Base-by-base conservation (phyloP, 1,140 invertebrate genomes). In the Cryptotermes secundus region DNA sequence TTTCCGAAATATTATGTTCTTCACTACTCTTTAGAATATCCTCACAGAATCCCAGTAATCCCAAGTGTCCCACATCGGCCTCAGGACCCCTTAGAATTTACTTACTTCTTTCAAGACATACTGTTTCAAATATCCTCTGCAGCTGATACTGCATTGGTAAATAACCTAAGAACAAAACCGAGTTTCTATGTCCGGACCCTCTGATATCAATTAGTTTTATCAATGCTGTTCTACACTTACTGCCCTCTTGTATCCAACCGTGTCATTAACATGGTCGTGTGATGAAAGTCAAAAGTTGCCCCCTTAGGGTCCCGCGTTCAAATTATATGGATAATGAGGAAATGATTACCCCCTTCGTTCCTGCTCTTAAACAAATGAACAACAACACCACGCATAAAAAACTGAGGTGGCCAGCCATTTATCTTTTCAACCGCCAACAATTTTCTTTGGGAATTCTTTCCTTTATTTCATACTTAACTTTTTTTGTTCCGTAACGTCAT, bases 291-390 rank as follows among this genome's bases (percentile, higher is more conserved):
- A 65, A 9, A 31, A n/a, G 4, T 31, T 65, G 3, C 2, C 1
- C 59, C 59, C 59, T 31, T 31, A n/a, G 59, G 59, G 24, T 26
- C 26, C n/a, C n/a, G 59, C 12, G 59, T 65, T 65, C 3, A 65
- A 65, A 65, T 65, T 65, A 65, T 65, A 65, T 72, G 59, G 59
- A 72, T 72, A 72, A 72, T 72, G 59, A 72, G 59, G 59, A 72
- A 72, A 72, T 72, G 59, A 72, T 72, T 72, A 31, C 59, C 59
- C 59, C 59, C 59, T 72, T 72, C 26, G n/a, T 4, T 72, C 59
- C 59, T 72, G 26, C 59, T 72, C 59, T 72, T 72, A 72, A 72
- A 72, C 59, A 72, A 72, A 72, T 72, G 59, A 72, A 72, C 59
- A 72, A n/a, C 59, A 72, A 26, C 59, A 72, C 59, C 45, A 19